These are phyloP conservation scores for Mastomys natalensis DNA, from an alignment of 2,113 vertebrate genomes.

Conservation along the genomic window DNA sequence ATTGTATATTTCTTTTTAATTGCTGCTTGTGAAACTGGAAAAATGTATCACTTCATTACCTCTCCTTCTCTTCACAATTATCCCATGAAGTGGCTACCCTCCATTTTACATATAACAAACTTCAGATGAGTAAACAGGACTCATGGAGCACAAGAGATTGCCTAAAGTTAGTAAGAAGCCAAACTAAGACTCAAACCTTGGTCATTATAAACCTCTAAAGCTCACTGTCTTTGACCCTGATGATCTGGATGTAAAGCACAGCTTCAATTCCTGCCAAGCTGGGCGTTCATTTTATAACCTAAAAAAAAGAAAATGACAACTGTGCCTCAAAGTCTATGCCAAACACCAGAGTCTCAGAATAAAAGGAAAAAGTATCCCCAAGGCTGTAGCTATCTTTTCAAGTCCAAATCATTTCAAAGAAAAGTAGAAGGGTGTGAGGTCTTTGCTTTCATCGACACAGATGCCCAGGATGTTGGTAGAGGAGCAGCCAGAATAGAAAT, in stretches of 20 bases:
- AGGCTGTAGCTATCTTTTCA: background rate
- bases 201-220: background rate
- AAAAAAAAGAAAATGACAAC: background rate
- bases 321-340: background rate
- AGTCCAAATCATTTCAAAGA: background rate
- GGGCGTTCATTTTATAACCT: background rate
- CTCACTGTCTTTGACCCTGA: background rate
- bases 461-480: background rate
- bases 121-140: background rate
- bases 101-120: background rate
- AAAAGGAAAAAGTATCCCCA: background rate
- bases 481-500: background rate
- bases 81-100: too few relatives aligned
- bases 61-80: background rate
- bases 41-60: background rate
- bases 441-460: background rate
- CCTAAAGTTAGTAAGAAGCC: background rate
- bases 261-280: background rate
- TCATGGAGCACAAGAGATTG: background rate
- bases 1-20: background rate
- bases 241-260: background rate
- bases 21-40: background rate
- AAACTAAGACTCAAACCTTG: background rate
- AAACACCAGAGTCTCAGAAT: background rate
- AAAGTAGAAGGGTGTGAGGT: too few relatives aligned